Evolutionary conservation across 2,797 vertebrate species (phyloP).

Genomic region (Enteromius fasciolatus): DNA sequence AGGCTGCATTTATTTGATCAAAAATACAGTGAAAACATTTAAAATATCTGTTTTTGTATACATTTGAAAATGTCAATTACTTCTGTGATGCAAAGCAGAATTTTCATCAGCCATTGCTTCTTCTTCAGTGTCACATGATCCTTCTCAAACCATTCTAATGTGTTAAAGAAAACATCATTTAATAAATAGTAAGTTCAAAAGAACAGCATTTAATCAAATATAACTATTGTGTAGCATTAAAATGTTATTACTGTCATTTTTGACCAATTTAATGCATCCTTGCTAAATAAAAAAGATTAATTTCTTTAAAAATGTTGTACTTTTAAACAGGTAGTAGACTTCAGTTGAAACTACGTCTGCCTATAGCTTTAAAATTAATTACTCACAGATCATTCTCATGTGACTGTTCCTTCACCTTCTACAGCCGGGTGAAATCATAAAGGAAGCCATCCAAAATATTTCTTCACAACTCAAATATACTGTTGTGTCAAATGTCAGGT

Average conservation of each 20-base stretch:
- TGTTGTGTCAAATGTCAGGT: slow-evolving; percentile 47
- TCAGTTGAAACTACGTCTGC: neutral
- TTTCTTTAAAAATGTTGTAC: neutral
- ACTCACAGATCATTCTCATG: slow-evolving; percentile 1
- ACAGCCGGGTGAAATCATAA: slow-evolving; percentile 21
- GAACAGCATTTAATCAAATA: neutral
- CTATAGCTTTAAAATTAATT: neutral
- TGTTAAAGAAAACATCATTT: neutral
- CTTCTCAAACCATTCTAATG: neutral
- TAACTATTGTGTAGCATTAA: neutral
- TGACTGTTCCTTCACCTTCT: neutral
- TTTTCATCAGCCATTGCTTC: neutral
- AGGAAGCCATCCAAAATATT: slow-evolving; percentile 22
- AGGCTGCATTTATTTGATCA: slow-evolving; percentile 6
- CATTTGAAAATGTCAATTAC: neutral
- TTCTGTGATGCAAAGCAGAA: neutral
- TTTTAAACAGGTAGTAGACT: neutral
- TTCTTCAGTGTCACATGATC: neutral
- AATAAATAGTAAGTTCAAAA: neutral
- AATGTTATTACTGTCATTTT: neutral
- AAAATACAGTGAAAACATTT: neutral
- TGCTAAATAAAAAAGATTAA: neutral
- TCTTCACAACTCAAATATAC: slow-evolving; percentile 24
- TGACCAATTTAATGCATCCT: slow-evolving; percentile 3
- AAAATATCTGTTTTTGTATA: neutral